Evolutionary conservation across 1,140 invertebrate genomes (phyloP).

Genomic region (Zophobas atratus): DNA sequence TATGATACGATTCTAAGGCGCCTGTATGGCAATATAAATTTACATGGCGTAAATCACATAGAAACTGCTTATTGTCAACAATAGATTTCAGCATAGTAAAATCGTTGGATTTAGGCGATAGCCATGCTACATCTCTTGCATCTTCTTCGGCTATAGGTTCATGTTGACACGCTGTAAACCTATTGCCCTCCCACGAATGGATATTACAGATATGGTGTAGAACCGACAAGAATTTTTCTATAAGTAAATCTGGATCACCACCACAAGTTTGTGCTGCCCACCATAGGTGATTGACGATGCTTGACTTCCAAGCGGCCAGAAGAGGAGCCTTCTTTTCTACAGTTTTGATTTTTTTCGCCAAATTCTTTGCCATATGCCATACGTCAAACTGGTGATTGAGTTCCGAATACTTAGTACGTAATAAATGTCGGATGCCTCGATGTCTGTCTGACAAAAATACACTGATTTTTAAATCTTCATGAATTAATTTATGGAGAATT

Average conservation of each 20-base stretch:
- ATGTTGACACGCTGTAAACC: neutral
- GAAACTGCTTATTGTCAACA: neutral
- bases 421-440: neutral
- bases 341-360: neutral
- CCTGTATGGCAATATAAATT: neutral
- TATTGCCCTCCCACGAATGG: neutral
- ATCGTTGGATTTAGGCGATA: neutral
- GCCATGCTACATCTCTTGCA: neutral
- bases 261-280: neutral
- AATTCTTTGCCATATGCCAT: neutral
- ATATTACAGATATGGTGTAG: slow-evolving; percentile 1
- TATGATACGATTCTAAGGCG: slow-evolving; percentile 3
- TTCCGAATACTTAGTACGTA: neutral
- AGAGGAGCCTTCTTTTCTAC: neutral
- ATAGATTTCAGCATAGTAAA: neutral
- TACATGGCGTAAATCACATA: neutral
- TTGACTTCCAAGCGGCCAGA: neutral
- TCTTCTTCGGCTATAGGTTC: neutral
- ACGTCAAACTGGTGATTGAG: neutral
- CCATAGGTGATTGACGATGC: neutral
- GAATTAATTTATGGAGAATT: neutral
- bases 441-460: slow-evolving; percentile 2
- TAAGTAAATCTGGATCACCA: neutral
- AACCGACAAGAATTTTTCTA: neutral
- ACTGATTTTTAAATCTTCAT: neutral